Base-by-base conservation (phyloP, 2,888 invertebrate genomes). In the Hoplodrina ambigua region DNA sequence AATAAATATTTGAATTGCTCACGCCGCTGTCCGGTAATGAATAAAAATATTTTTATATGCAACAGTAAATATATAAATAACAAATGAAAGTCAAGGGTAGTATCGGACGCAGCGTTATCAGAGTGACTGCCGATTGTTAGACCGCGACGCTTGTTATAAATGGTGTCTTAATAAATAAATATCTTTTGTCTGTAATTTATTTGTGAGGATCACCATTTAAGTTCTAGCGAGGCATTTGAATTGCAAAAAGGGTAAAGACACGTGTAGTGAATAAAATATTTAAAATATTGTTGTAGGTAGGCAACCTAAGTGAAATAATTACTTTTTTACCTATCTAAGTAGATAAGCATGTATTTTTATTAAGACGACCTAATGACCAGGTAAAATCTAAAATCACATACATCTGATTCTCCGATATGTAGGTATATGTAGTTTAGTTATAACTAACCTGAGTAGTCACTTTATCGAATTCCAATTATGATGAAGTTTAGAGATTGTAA, bases 1-100 rank as follows among this genome's bases (percentile, higher is more conserved):
- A 25, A 25, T 25, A 44, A 44, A 44, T 44, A 44, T 44, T 37
- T 37, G 37, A 37, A 37, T 8, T 37, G 8, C 37, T 7, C 52
- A 50, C 72, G 46, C 19, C 74, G 72, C 58, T n/a, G 54, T 37
- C 63, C 7, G 55, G 19, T 50, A 58, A 57, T 6, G 61, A 75
- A 60, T 76, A 66, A 81, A 60, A 25, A 65, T 11, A 10, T 58
- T 58, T 72, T 55, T 55, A 4, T 10, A 49, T 37, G 33, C 46
- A 49, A 59, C 49, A 62, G 60, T 63, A 50, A 69, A 72, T 73
- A 83, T 78, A 60, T 65, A 72, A 54, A 72, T 69, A 69, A 52
- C 30, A 62, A 70, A 58, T 59, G 65, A 61, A 71, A 57, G 70
- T 60, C 70, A 71, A 72, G 73, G 59, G 49, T 73, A 19, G 60